A percentile compares a stretch with the other conserved stretches of the same genome.
Conservation (phyloP, 2,888 invertebrate genomes). For the Actias luna region DNA sequence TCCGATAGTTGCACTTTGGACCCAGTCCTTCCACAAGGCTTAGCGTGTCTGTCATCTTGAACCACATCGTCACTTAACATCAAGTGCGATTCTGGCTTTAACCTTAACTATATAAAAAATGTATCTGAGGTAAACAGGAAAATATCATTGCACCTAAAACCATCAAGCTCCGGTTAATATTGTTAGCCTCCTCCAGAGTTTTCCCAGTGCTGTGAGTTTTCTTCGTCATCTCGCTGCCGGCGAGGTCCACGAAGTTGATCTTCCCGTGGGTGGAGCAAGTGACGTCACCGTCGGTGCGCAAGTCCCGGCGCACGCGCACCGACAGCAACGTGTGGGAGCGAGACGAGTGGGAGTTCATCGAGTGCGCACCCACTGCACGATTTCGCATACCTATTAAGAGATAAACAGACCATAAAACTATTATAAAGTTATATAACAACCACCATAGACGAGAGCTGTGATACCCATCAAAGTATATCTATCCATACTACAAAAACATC, state of each 20-base stretch:
- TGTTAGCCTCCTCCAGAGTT: constrained; percentile 96
- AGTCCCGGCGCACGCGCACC: constrained; percentile 93
- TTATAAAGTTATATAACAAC: no score
- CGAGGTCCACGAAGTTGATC: constrained; percentile 97
- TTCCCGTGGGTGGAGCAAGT: constrained; percentile 96
- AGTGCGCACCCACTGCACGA: constrained; percentile 93
- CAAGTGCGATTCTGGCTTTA: no score
- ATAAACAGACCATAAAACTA: no score
- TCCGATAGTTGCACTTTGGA: no score
- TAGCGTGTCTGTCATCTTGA: no score
- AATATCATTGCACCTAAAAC: constrained; percentile 86
- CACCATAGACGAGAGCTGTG: no score
- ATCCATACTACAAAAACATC: no score
- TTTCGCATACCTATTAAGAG: constrained; percentile 89
- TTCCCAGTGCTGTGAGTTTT: constrained; percentile 93
- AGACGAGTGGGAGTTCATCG: constrained; percentile 96
- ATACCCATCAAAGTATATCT: no score
- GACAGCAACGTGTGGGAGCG: constrained; percentile 96
- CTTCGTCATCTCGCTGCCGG: constrained; percentile 98
- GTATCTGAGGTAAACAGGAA: no score
- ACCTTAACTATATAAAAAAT: neutral
- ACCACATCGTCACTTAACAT: no score
- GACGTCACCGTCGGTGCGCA: constrained; percentile 90
- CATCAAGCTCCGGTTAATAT: constrained; percentile 97
- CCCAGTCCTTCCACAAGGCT: no score